phyloP scores from a whole-genome alignment of 2,888 invertebrate genomes.

The Dusona sp. region DNA sequence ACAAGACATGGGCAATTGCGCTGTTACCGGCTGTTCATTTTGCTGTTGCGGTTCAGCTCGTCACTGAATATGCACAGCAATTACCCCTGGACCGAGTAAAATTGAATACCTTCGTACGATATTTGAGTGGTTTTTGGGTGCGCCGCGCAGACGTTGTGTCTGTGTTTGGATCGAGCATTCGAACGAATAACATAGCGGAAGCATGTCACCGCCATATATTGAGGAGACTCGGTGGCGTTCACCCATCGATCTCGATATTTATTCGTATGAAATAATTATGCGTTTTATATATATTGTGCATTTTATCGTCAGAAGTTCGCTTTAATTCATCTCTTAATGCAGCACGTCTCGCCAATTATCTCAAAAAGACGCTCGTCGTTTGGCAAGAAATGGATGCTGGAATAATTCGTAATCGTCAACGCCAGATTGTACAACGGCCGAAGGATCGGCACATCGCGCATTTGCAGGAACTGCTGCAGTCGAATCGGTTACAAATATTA shows the following conservation, averaged over 20 bases:
- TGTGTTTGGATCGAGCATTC: slow-evolving; percentile 1
- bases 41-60: too few species aligned
- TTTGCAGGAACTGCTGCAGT: not conserved
- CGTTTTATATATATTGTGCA: not conserved
- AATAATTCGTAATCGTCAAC: not conserved
- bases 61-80: too few species aligned
- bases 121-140: too few species aligned
- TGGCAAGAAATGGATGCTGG: not conserved
- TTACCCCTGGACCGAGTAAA: too few species aligned
- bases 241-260: too few species aligned
- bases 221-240: too few species aligned
- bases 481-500: not conserved
- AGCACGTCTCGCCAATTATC: not conserved
- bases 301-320: not conserved
- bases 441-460: not conserved
- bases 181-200: slow-evolving; percentile 13
- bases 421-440: not conserved
- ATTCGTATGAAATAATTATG: too few species aligned
- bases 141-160: too few species aligned
- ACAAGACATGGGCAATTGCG: not conserved
- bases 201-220: too few species aligned
- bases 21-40: too few species aligned
- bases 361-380: not conserved
- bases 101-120: too few species aligned
- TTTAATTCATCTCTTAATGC: not conserved